Evolutionary conservation across 2,797 vertebrate species (phyloP), one percentile per base, ranked within the genome.

Genomic region (Geotrypetes seraphini): DNA sequence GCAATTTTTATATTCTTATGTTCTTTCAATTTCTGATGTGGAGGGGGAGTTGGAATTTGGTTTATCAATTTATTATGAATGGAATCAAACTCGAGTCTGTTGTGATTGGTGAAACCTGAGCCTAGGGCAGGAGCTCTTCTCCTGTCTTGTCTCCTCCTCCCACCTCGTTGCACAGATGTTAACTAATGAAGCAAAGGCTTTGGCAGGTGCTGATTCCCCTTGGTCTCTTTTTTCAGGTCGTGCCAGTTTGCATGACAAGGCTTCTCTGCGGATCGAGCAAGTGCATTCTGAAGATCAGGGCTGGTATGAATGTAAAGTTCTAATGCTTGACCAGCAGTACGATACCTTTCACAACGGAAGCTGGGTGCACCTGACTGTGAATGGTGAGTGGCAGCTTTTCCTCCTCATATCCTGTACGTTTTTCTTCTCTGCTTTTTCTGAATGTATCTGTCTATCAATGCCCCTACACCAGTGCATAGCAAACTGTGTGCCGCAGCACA

Each of bases 321-420:
- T 99, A 78, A 95, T 97, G 92, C 74, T 97, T 87, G 93, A 97
- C 71, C 91, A 97, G 68, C 93, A 97, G 70, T 94, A 89, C 53
- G 90, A 97, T 79, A 95, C 91, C 74, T 99, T 97, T 78, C 90
- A 97, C 75, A 99, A 99, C 1, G 96, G 96, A 81, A 99, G 93
- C 87, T 99, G 96, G 96, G 93, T 97, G 52, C 93, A 97, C 52
- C 92, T 99, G 71, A 97, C 92, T 9, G 89, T 97, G 73, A 96
- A 96, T 0, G 92, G 96, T 97, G 63, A 81, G 90, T 63, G 49
- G 10, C 7, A 5, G n/a, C n/a, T n/a, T n/a, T n/a, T n/a, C n/a
- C n/a, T n/a, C n/a, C n/a, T n/a, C n/a, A n/a, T n/a, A n/a, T n/a
- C n/a, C n/a, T n/a, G n/a, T n/a, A n/a, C n/a, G n/a, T n/a, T n/a